Percentiles rank a stretch among this genome's conserved stretches.
Conservation (phyloP, 1,140 invertebrate species). For the Magallana ariakensis region DNA sequence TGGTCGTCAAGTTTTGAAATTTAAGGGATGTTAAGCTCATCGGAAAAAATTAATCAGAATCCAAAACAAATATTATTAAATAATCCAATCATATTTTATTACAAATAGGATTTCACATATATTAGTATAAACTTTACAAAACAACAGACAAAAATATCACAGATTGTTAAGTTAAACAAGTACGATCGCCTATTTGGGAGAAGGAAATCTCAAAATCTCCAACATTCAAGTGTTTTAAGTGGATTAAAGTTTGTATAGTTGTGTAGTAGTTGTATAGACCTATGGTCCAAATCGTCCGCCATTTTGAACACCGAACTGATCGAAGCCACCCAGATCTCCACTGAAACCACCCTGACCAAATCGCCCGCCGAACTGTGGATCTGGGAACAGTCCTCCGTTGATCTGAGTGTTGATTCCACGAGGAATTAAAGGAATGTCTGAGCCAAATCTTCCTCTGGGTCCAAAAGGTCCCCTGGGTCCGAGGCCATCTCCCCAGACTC, state of each 20-base stretch:
- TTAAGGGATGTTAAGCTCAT: too few species aligned
- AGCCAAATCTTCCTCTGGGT: neutral
- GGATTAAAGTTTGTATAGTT: neutral
- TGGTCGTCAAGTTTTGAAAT: too few species aligned
- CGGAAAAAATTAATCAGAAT: too few species aligned
- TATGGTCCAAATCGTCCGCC: neutral
- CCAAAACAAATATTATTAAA: neutral
- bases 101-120: constrained; percentile 4
- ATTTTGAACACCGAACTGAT: neutral
- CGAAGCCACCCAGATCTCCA: neutral
- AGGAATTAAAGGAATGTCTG: neutral
- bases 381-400: neutral
- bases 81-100: neutral
- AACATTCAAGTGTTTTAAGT: neutral
- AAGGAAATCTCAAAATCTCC: neutral
- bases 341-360: neutral
- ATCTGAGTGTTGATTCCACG: neutral
- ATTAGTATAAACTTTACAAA: neutral
- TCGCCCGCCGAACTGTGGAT: neutral
- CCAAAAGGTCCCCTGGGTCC: neutral
- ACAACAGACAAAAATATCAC: neutral
- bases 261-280: too few species aligned
- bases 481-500: too few species aligned
- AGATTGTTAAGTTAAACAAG: neutral
- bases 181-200: neutral